Base-by-base conservation (phyloP, 2,888 invertebrate species). In the Volucella inanis region DNA sequence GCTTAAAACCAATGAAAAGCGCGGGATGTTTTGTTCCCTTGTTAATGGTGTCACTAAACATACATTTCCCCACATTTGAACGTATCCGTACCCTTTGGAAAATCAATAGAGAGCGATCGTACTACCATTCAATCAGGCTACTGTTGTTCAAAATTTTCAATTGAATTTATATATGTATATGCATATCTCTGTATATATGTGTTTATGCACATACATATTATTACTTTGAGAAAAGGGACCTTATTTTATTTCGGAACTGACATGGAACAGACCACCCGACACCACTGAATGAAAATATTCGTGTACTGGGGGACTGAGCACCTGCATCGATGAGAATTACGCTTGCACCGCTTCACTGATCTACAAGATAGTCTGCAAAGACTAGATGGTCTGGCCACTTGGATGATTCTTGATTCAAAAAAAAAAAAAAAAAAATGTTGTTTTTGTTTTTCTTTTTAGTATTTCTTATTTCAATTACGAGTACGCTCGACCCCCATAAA, bases 31-130 rank as follows among this genome's bases (percentile, higher is more conserved):
- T 61, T 81, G 76, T 81, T 77, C 68, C 64, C 77, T 72, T 57
- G 76, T 76, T 81, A 80, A 84, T 84, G 84, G 84, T 81, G 85
- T 77, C 85, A 85, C 62, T 68, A 76, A 81, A 85, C 81, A 81
- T 70, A 68, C 78, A 71, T 54, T 72, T 65, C 78, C 77, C 61
- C 72, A 67, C 67, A 70, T 62, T 50, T 14, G 14, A 41, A 49
- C 38, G 41, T 41, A 62, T 22, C 11, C 45, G 43, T 39, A 43
- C 50, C 50, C 49, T 18, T 67, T 55, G 67, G 55, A 12, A 85
- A 81, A 85, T 85, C 85, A 81, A 85, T 85, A 81, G 76, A 12
- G 71, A 41, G 22, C 41, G 68, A 77, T 85, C 81, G 72, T 72
- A 81, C 76, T 67, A 80, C 85, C 85, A 75, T 75, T 75, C 75